Evolutionary conservation across 2,797 vertebrate species (phyloP), one percentile per base, ranked within the genome.

Genomic region (Chelon auratus): DNA sequence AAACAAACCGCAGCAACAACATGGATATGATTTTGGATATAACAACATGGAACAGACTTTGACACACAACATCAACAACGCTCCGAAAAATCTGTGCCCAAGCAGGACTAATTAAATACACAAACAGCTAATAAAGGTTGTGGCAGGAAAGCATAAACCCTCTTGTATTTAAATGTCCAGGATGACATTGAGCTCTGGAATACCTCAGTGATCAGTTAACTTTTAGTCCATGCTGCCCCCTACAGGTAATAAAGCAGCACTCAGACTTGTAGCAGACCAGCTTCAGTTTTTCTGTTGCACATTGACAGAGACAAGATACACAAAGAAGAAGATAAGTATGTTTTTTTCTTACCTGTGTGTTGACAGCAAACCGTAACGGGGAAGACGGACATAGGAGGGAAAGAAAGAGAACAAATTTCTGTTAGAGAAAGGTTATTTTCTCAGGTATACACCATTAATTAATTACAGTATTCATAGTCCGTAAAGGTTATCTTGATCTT

Each of bases 201-300:
- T 13, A 33, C 47, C 20, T 57, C 45, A 68, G 15, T 62, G 50
- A 48, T 18, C 39, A 61, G 40, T 63, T 39, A 86, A 77, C 20
- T 40, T 80, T 85, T 53, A 79, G 90, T 52, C 66, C 66, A 78
- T 90, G 91, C 88, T 94, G 94, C 94, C 95, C 92, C 92, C 95
- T 93, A 86, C 87, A 92, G 94, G 85, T 39, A 15, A 55, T 5
- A 65, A n/a, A 47, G 33, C 0, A 40, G 57, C 56, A 87, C 26
- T 73, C 17, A 39, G 40, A 74, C 15, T 5, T 12, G 24, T n/a
- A 69, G 55, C 68, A 74, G 24, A 61, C 1, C 10, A 17, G 14
- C 17, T 17, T 11, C 7, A 2, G 10, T 9, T 24, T 51, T 53
- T n/a, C 20, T 47, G 6, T 5, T 39, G 12, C 4, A 20, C 0